phyloP scores from a whole-genome alignment of 2,888 invertebrate genomes.

The Euzophera pinguis region DNA sequence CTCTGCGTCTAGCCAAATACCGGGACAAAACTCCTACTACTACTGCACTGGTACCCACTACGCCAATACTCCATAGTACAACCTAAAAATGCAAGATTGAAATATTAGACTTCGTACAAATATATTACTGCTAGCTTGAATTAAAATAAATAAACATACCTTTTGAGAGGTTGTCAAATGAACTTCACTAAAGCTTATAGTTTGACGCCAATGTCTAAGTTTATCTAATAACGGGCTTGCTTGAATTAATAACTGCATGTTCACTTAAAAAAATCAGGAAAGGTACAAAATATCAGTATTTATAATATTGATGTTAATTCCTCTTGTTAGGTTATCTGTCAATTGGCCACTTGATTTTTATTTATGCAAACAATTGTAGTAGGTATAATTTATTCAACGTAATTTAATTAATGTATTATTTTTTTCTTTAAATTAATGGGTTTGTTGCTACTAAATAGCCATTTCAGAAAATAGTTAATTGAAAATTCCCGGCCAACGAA shows the following conservation, averaged over 20 bases:
- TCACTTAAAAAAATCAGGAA: slow-evolving; percentile 4
- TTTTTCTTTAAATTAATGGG: background rate
- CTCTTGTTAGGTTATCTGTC: slow-evolving; percentile 43
- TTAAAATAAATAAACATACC: slow-evolving; percentile 58
- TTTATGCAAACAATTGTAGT: background rate
- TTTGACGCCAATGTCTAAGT: slow-evolving; percentile 74
- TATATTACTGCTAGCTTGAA: background rate
- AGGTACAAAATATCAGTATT: slow-evolving; percentile 13
- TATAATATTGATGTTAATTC: slow-evolving; percentile 16
- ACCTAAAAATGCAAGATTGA: slow-evolving; percentile 67
- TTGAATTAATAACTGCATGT: slow-evolving; percentile 76
- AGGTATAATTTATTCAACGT: background rate
- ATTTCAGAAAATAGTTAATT: background rate
- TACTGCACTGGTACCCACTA: slow-evolving; percentile 85
- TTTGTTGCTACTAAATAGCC: background rate
- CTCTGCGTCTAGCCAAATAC: slow-evolving; percentile 86
- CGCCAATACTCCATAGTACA: slow-evolving; percentile 85
- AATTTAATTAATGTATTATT: background rate
- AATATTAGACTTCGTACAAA: too few relatives aligned
- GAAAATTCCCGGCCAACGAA: slow-evolving; percentile 11
- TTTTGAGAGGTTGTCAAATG: slow-evolving; percentile 84
- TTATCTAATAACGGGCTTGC: slow-evolving; percentile 77
- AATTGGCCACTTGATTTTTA: slow-evolving; percentile 14
- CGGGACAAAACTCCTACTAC: slow-evolving; percentile 91
- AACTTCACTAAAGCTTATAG: slow-evolving; percentile 66